A percentile compares a stretch with the other conserved stretches of the same genome.
phyloP scores from a whole-genome alignment of 2,888 invertebrate species.

The Drosophila flavopinicola region DNA sequence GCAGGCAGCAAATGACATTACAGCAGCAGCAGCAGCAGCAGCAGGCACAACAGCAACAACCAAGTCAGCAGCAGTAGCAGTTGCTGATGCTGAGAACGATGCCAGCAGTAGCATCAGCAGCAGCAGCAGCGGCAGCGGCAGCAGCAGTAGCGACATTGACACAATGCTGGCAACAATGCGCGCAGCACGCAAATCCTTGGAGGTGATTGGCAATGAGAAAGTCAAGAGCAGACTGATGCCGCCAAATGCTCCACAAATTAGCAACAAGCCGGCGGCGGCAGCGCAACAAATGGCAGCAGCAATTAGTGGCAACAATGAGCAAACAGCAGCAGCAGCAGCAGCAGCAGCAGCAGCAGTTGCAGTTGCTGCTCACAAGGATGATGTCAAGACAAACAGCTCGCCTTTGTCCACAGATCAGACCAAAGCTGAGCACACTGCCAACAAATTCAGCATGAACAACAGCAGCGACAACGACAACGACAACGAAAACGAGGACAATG shows the following conservation, averaged over 20 bases:
- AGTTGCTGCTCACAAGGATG: constrained; percentile 32
- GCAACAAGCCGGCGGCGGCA: constrained; percentile 70
- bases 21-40: constrained; percentile 51
- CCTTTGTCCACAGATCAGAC: constrained; percentile 53
- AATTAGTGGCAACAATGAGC: constrained; percentile 66
- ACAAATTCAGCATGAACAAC: constrained; percentile 23
- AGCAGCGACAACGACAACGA: constrained; percentile 25
- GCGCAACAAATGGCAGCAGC: constrained; percentile 54
- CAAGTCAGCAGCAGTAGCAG: constrained; percentile 25
- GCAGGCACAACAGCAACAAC: constrained; percentile 38
- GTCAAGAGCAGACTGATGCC: constrained; percentile 55
- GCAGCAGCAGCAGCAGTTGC: constrained; percentile 29
- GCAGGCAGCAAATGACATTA: constrained; percentile 65
- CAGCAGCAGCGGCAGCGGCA: constrained; percentile 32
- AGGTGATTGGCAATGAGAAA: constrained; percentile 58
- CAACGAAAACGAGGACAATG: constrained; percentile 29
- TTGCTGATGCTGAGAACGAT: constrained; percentile 46
- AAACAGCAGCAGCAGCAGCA: constrained; percentile 28
- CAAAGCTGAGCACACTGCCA: constrained; percentile 29
- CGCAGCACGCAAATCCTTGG: constrained; percentile 81
- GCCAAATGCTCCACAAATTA: constrained; percentile 81
- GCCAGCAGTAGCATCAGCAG: constrained; percentile 37
- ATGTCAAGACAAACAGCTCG: constrained; percentile 35
- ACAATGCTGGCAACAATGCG: constrained; percentile 70
- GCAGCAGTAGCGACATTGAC: constrained; percentile 40